Percentiles rank a stretch among this genome's conserved stretches.
Evolutionary conservation across 2,888 invertebrate genomes (phyloP).

Genomic region (Scrobipalpa atriplicella): DNA sequence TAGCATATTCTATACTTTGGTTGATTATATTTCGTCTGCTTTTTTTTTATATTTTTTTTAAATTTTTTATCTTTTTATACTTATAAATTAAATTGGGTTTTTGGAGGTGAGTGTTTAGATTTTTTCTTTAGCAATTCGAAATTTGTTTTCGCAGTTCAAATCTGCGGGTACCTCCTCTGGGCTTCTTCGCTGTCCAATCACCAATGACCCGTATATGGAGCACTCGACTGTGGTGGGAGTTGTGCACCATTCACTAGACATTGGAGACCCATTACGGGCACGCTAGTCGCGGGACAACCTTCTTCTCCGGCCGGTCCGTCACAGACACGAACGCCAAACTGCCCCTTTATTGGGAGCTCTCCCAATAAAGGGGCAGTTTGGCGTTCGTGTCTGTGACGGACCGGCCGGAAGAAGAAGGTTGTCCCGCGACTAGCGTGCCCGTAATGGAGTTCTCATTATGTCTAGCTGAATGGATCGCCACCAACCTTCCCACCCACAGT

Average conservation of each 20-base stretch:
- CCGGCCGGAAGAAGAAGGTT: slow-evolving; percentile 18
- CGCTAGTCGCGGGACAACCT: slow-evolving; percentile 17
- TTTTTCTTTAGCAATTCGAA: slow-evolving; percentile 9
- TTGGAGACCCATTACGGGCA: slow-evolving; percentile 17
- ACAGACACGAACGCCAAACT: slow-evolving; percentile 12
- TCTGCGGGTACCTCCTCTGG: slow-evolving; percentile 23
- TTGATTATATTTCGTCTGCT: not conserved
- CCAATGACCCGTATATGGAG: not conserved
- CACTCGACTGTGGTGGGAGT: slow-evolving; percentile 16
- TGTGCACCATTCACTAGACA: slow-evolving; percentile 13
- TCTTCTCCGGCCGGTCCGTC: slow-evolving; percentile 17
- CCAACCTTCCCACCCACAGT: no score
- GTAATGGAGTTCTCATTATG: no score
- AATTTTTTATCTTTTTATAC: no score
- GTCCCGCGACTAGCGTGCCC: slow-evolving; percentile 18
- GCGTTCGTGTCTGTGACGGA: slow-evolving; percentile 10
- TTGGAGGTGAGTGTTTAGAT: slow-evolving; percentile 1
- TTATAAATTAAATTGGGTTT: not conserved
- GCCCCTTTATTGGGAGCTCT: slow-evolving; percentile 8
- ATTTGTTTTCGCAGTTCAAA: slow-evolving; percentile 21
- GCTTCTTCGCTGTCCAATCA: slow-evolving; percentile 11
- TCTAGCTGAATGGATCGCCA: no score
- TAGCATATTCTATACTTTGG: not conserved
- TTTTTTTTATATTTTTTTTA: no score
- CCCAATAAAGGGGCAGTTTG: slow-evolving; percentile 11